phyloP scores from a whole-genome alignment of 30 jellyfish, hydroid and myxozoan species.

The Catostylus mosaicus region DNA sequence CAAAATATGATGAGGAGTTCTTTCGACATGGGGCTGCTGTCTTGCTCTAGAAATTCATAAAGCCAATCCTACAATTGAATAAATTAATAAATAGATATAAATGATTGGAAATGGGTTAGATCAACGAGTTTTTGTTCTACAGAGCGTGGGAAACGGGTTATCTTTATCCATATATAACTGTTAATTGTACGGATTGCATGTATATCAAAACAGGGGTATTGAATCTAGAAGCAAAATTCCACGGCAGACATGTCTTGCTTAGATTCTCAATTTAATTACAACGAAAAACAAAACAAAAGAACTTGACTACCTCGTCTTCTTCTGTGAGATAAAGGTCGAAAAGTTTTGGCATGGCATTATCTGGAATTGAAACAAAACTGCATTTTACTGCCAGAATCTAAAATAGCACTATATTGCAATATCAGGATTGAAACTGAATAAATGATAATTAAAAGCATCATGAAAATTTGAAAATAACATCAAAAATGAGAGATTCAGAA shows the following conservation, averaged over 20 bases:
- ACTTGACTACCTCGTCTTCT: constrained; percentile 46
- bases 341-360: constrained; percentile 19
- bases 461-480: too few relatives aligned
- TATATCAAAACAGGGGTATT: not conserved
- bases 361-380: not conserved
- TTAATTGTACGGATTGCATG: too few relatives aligned
- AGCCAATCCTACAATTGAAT: constrained; percentile 27
- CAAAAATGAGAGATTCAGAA: too few relatives aligned
- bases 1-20: constrained; percentile 42
- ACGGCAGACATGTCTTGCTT: not conserved
- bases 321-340: constrained; percentile 50
- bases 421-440: not conserved
- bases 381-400: not conserved
- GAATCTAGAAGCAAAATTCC: not conserved
- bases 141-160: too few relatives aligned
- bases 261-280: not conserved
- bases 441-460: too few relatives aligned
- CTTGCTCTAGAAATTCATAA: constrained; percentile 32
- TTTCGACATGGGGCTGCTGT: constrained; percentile 20
- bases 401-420: not conserved
- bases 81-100: not conserved
- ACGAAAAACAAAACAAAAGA: not conserved
- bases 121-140: too few relatives aligned
- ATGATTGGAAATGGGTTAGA: too few relatives aligned
- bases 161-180: too few relatives aligned